Evolutionary conservation across 2,113 vertebrate species (phyloP).

Genomic region (Holacanthus passer): DNA sequence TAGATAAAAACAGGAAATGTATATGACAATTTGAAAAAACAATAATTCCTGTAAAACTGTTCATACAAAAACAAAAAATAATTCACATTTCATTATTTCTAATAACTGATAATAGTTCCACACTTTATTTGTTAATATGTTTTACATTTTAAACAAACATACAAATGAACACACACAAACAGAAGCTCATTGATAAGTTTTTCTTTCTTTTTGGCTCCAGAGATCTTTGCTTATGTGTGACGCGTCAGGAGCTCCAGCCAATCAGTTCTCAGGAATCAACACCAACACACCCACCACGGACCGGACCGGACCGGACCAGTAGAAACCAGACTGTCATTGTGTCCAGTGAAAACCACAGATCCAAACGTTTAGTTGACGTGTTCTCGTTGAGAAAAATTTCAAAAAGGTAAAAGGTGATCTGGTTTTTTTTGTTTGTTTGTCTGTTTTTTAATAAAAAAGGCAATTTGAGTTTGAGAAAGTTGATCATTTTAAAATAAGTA

Average conservation of each 20-base stretch:
- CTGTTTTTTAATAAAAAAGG: too few relatives aligned
- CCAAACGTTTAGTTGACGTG: not conserved
- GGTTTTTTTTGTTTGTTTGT: too few relatives aligned
- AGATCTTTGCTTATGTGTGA: conserved; percentile 39
- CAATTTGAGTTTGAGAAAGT: not conserved
- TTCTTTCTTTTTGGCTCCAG: conserved; percentile 17
- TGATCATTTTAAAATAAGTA: not conserved
- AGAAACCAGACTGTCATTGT: not conserved
- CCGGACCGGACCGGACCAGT: not conserved
- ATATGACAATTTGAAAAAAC: too few relatives aligned
- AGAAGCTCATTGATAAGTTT: not conserved
- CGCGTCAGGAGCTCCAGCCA: conserved; percentile 51
- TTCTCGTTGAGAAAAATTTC: not conserved
- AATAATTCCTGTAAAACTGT: too few relatives aligned
- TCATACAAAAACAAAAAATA: too few relatives aligned
- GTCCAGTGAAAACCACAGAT: not conserved
- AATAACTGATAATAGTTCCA: too few relatives aligned
- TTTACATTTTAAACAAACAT: too few relatives aligned
- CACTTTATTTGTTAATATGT: too few relatives aligned
- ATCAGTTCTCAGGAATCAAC: conserved; percentile 65
- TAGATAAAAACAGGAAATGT: too few relatives aligned
- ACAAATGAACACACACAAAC: too few relatives aligned
- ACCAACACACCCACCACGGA: not conserved
- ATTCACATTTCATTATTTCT: too few relatives aligned
- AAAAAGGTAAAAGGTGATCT: not conserved